phyloP scores from a whole-genome alignment of 2,888 invertebrate species.

The Dromius quadrimaculatus region DNA sequence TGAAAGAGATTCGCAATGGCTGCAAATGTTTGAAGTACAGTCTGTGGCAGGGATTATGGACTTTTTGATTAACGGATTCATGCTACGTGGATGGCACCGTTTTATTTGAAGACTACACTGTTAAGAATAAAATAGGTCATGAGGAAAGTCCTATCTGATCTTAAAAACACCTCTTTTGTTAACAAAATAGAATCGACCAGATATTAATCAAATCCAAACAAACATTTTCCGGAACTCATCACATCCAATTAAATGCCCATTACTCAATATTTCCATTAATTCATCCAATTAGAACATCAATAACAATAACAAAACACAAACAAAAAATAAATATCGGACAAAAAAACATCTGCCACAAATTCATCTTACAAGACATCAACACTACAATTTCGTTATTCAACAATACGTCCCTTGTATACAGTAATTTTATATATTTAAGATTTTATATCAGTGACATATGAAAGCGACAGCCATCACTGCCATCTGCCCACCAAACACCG shows the following conservation, averaged over 20 bases:
- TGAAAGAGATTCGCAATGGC: slow-evolving; percentile 57
- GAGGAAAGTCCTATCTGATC: too few relatives aligned
- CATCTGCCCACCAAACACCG: slow-evolving; percentile 26
- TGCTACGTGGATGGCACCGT: slow-evolving; percentile 8
- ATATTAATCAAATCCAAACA: too few relatives aligned
- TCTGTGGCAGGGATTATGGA: slow-evolving; percentile 48
- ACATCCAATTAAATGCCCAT: slow-evolving; percentile 20
- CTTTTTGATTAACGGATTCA: slow-evolving; percentile 41
- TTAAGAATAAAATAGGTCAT: slow-evolving; percentile 3
- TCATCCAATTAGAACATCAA: slow-evolving; percentile 17
- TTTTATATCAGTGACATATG: slow-evolving; percentile 61
- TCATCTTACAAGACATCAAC: slow-evolving; percentile 60
- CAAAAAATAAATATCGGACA: slow-evolving; percentile 55
- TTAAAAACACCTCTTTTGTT: too few relatives aligned
- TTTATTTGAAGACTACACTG: slow-evolving; percentile 28
- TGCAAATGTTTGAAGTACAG: slow-evolving; percentile 58
- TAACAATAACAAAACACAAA: slow-evolving; percentile 15
- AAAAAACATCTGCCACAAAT: slow-evolving; percentile 55
- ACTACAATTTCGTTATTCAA: slow-evolving; percentile 61
- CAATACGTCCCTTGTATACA: slow-evolving; percentile 61
- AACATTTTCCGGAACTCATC: too few relatives aligned
- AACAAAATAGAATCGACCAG: too few relatives aligned
- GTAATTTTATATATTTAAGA: slow-evolving; percentile 63
- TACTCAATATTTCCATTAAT: slow-evolving; percentile 7
- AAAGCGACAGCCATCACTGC: slow-evolving; percentile 54